Evolutionary conservation across 2,888 invertebrate genomes (phyloP).

Genomic region (Tinea trinotella): DNA sequence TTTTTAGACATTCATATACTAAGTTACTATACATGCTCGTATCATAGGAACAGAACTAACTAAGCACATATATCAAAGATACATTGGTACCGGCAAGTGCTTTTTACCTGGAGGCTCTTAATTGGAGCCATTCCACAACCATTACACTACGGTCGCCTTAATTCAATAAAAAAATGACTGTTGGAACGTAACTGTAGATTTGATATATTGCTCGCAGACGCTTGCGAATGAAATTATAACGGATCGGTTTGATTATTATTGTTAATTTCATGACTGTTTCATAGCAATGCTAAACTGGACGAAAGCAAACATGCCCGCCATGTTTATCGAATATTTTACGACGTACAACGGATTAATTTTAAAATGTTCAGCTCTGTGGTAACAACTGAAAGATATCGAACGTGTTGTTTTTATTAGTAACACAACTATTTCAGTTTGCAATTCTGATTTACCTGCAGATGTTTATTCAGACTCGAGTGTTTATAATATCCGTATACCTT

Average conservation of each 20-base stretch:
- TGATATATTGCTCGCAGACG: too few species aligned
- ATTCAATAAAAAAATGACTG: too few species aligned
- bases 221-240: conserved; percentile 63
- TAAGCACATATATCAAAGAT: too few species aligned
- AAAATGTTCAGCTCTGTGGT: conserved; percentile 63
- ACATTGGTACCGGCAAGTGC: too few species aligned
- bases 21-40: too few species aligned
- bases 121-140: too few species aligned
- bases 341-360: conserved; percentile 63
- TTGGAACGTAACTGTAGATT: too few species aligned
- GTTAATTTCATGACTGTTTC: conserved; percentile 71
- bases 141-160: too few species aligned
- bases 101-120: too few species aligned
- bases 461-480: conserved; percentile 62
- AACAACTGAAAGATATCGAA: conserved; percentile 58
- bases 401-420: conserved; percentile 38
- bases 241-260: conserved; percentile 71
- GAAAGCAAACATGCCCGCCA: conserved; percentile 68
- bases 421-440: conserved; percentile 63
- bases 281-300: conserved; percentile 70
- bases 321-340: conserved; percentile 72
- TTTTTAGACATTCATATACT: too few species aligned
- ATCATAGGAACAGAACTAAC: too few species aligned
- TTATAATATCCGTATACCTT: conserved; percentile 64
- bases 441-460: conserved; percentile 66